phyloP scores from a whole-genome alignment of 1,140 invertebrate genomes.

The Drosophila rhopaloa region DNA sequence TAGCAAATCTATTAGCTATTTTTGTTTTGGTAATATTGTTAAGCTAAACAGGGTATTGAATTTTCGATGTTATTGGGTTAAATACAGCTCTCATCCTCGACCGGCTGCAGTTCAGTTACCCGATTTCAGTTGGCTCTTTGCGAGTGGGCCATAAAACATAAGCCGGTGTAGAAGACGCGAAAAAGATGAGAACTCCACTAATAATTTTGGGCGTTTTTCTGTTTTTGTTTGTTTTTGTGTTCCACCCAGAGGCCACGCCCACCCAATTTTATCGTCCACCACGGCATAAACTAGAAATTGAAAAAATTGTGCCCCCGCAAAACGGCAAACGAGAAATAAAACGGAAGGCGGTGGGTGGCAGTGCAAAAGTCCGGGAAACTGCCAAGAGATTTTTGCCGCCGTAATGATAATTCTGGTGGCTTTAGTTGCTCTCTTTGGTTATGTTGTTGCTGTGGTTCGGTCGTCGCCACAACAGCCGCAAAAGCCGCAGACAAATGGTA shows the following conservation, averaged over 20 bases:
- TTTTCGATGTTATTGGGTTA: neutral
- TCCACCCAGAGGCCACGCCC: constrained; percentile 47
- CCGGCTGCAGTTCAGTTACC: constrained; percentile 44
- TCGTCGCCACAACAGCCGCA: constrained; percentile 43
- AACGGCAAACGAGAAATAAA: constrained; percentile 29
- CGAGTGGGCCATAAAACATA: constrained; percentile 65
- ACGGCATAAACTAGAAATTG: constrained; percentile 54
- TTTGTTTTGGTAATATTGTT: no score
- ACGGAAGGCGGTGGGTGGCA: constrained; percentile 11
- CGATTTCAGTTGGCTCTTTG: constrained; percentile 20
- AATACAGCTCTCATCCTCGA: neutral
- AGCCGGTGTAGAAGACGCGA: constrained; percentile 49
- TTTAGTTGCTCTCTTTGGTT: constrained; percentile 24
- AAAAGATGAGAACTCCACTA: constrained; percentile 64
- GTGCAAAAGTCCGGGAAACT: constrained; percentile 14
- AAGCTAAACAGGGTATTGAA: neutral
- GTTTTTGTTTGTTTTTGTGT: constrained; percentile 1
- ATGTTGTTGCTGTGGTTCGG: constrained; percentile 28
- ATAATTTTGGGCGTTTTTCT: constrained; percentile 49
- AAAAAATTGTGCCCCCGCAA: constrained; percentile 36
- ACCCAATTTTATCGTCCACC: constrained; percentile 61
- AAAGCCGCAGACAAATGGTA: constrained; percentile 60
- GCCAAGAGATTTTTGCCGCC: constrained; percentile 47
- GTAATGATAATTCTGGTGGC: constrained; percentile 55
- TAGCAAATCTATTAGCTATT: no score